Conservation (phyloP, 2,888 invertebrate species). For the Tigriopus californicus region DNA sequence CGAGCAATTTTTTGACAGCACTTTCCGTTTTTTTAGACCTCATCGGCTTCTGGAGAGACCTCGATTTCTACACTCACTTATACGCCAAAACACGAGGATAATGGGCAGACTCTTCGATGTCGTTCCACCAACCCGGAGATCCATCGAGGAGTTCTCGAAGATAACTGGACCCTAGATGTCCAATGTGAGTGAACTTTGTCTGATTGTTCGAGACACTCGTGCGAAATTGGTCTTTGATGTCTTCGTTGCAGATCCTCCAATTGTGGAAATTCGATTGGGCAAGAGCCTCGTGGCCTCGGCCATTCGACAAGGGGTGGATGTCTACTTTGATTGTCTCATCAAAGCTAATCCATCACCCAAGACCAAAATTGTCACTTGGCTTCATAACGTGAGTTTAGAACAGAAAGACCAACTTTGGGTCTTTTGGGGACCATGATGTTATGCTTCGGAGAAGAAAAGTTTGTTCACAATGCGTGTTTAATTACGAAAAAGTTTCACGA, state of each 20-base stretch:
- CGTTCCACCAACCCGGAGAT: constrained; percentile 7
- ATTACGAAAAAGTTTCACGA: too few species aligned
- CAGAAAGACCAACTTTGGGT: neutral
- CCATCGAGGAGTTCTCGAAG: neutral
- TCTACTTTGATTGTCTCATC: constrained; percentile 11
- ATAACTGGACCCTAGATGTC: constrained; percentile 6
- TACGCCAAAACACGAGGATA: constrained; percentile 7
- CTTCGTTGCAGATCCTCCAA: constrained; percentile 10
- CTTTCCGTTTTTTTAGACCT: neutral
- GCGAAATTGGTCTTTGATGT: neutral
- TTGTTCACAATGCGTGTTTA: too few species aligned
- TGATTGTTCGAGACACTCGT: too few species aligned
- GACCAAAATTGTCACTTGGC: constrained; percentile 13
- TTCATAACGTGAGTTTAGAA: constrained; percentile 9
- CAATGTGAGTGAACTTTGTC: neutral
- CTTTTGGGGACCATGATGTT: neutral
- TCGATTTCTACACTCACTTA: constrained; percentile 9
- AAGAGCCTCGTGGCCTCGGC: constrained; percentile 1
- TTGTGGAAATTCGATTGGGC: constrained; percentile 5
- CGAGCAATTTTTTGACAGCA: neutral
- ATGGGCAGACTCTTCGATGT: constrained; percentile 4
- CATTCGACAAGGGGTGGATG: constrained; percentile 12
- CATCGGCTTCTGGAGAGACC: neutral
- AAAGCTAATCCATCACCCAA: constrained; percentile 11
- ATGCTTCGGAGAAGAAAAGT: neutral